These are phyloP conservation scores for Halcyon malimbica DNA, from an alignment of 2,113 vertebrate genomes.

Conservation along the genomic window DNA sequence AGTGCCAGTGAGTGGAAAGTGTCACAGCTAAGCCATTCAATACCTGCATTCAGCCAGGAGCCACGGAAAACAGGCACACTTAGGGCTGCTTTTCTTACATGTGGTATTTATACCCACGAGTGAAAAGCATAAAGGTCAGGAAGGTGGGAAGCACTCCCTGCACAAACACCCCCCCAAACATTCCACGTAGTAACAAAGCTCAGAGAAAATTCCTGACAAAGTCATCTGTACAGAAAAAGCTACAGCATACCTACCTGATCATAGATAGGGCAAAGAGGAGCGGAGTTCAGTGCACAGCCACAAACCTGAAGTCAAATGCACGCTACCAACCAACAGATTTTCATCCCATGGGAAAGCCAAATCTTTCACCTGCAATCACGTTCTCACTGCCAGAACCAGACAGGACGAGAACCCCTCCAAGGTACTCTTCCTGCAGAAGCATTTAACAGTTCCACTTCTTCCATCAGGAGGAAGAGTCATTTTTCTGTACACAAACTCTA, in stretches of 20 bases:
- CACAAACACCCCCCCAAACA: not conserved
- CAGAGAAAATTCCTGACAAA: not conserved
- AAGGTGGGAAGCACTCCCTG: not conserved
- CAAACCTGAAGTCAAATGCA: not conserved
- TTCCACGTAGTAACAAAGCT: not conserved
- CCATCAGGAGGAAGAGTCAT: not conserved
- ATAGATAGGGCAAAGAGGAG: not conserved
- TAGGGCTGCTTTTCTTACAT: not conserved
- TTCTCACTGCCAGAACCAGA: not conserved
- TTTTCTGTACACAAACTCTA: not conserved
- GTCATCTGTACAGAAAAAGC: not conserved
- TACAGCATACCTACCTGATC: conserved; percentile 8
- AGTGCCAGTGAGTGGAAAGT: not conserved
- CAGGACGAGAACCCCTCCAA: not conserved
- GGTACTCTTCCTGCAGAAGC: not conserved
- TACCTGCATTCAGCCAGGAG: not conserved
- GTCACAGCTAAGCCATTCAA: not conserved
- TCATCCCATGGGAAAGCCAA: not conserved
- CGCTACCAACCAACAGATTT: not conserved
- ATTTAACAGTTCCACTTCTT: not conserved
- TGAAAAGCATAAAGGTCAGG: not conserved
- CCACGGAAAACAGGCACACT: not conserved
- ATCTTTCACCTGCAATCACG: not conserved
- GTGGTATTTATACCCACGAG: not conserved
- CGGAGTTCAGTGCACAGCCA: not conserved